Percentiles rank a stretch among this genome's conserved stretches.
These are phyloP conservation scores for Echiichthys vipera DNA, from an alignment of 2,797 vertebrate genomes.

Conservation along the genomic window DNA sequence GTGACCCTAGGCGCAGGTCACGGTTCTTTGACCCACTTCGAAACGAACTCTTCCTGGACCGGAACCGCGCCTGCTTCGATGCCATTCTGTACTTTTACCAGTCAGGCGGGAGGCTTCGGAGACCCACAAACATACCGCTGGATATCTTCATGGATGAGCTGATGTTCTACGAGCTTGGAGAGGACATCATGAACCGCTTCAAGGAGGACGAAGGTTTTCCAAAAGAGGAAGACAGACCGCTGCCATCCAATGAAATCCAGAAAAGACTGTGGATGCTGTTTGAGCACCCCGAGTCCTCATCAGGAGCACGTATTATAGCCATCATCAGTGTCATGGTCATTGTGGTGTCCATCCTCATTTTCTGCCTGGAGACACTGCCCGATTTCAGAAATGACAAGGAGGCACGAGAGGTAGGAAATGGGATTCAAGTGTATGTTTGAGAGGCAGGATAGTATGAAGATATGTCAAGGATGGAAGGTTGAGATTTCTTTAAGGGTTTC, in stretches of 20 bases:
- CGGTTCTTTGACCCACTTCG: conserved; percentile 90
- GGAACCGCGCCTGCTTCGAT: conserved; percentile 92
- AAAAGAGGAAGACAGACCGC: conserved; percentile 81
- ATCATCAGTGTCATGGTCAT: conserved; percentile 93
- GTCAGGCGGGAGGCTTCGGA: conserved; percentile 88
- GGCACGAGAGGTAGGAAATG: conserved; percentile 72
- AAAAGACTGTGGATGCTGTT: conserved; percentile 90
- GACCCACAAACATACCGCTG: conserved; percentile 89
- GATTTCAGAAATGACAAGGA: conserved; percentile 87
- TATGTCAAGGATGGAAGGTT: background rate
- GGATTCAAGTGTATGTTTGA: background rate
- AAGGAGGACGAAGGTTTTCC: conserved; percentile 91
- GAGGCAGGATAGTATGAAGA: background rate
- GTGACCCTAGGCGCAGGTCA: conserved; percentile 86
- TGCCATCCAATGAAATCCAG: conserved; percentile 84
- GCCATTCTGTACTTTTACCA: conserved; percentile 95
- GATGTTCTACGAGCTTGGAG: conserved; percentile 90
- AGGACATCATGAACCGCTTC: conserved; percentile 87
- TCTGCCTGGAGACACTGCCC: conserved; percentile 93
- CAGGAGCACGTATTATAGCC: conserved; percentile 88
- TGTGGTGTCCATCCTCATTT: conserved; percentile 93
- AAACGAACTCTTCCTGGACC: conserved; percentile 92
- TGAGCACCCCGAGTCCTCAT: conserved; percentile 92
- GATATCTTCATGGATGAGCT: conserved; percentile 94
- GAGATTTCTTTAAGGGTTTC: background rate